Evolutionary conservation across 2,113 vertebrate genomes (phyloP).

Genomic region (Scomber scombrus): DNA sequence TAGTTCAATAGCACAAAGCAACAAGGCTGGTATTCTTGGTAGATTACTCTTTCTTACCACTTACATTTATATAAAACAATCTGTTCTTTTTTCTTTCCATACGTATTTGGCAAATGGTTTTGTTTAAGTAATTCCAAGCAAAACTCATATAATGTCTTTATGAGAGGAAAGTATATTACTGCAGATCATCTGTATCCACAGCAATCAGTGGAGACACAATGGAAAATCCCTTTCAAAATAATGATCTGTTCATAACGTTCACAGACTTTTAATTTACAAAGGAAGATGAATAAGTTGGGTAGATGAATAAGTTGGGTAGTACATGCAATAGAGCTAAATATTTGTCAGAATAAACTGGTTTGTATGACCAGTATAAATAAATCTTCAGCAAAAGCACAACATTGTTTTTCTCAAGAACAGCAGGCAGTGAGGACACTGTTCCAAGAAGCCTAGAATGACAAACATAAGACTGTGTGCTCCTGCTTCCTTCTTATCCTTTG

Average conservation of each 20-base stretch:
- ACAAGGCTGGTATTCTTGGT: background rate
- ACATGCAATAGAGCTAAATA: no score
- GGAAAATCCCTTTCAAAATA: no score
- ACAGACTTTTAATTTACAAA: no score
- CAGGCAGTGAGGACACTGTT: background rate
- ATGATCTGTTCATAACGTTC: no score
- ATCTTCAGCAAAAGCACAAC: background rate
- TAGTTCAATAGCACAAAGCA: background rate
- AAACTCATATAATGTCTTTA: no score
- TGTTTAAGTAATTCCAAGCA: no score
- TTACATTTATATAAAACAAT: background rate
- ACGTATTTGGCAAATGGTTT: background rate
- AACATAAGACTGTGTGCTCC: background rate
- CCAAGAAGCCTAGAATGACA: background rate
- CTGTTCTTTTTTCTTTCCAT: background rate
- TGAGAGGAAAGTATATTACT: background rate
- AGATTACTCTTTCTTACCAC: background rate
- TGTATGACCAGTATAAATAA: background rate
- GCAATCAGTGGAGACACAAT: no score
- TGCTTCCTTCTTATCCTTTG: background rate
- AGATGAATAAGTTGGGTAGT: no score
- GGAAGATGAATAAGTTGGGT: no score
- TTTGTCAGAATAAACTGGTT: background rate
- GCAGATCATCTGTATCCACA: no score
- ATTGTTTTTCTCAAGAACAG: background rate